Conservation (phyloP, 2,797 vertebrate species). For the Garrulus glandarius region DNA sequence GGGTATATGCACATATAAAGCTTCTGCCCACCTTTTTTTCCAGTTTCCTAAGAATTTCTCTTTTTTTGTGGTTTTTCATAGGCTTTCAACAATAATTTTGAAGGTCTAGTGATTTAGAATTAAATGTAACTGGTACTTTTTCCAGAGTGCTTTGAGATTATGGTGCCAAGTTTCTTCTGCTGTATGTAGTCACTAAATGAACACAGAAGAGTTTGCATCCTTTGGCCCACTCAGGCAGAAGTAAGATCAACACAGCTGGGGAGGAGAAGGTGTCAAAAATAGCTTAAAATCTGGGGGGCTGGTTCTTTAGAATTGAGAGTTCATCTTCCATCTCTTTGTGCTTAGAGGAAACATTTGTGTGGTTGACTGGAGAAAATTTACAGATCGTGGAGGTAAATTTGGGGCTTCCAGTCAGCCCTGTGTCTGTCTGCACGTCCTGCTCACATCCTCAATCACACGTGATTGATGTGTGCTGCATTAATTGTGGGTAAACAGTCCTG, state of each 20-base stretch:
- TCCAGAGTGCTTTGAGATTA: not conserved
- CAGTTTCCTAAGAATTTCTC: not conserved
- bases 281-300: not conserved
- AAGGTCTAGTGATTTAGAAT: not conserved
- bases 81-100: conserved; percentile 1
- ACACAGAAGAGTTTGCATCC: not conserved
- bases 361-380: not conserved
- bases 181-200: not conserved
- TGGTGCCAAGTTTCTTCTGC: not conserved
- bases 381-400: not conserved
- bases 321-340: not conserved
- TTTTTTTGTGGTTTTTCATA: not conserved
- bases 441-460: not conserved
- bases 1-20: not conserved
- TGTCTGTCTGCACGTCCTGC: not conserved
- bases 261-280: not conserved
- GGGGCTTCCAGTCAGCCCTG: not conserved
- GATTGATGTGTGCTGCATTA: not conserved
- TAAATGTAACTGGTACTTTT: not conserved
- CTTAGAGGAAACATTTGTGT: not conserved
- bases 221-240: not conserved
- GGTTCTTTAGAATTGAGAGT: not conserved
- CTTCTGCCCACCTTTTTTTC: not conserved
- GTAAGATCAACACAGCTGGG: not conserved
- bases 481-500: not conserved